Evolutionary conservation across 2,113 vertebrate genomes (phyloP).

Genomic region (Gallinago jamesoni): DNA sequence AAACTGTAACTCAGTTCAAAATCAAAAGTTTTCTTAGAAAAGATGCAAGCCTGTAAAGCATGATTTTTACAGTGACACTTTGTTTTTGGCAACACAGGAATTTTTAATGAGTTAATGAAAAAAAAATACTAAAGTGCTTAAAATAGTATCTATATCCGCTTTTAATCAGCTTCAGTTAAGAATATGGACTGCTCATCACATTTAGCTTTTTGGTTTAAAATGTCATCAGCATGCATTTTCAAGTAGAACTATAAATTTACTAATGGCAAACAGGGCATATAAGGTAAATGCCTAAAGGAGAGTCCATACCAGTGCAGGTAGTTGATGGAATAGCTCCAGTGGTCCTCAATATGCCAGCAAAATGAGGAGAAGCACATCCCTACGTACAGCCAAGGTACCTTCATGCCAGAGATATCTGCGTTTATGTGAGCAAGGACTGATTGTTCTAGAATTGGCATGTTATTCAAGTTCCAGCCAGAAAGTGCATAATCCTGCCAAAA

Average conservation of each 20-base stretch:
- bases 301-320: constrained; percentile 91
- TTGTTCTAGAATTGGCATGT: constrained; percentile 97
- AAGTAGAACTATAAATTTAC: background rate
- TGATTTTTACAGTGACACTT: background rate
- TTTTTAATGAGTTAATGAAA: background rate
- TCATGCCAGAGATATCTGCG: constrained; percentile 98
- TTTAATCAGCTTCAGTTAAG: background rate
- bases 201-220: background rate
- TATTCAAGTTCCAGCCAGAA: constrained; percentile 98
- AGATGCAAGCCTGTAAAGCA: background rate
- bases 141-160: background rate
- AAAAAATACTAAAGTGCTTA: background rate
- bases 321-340: constrained; percentile 99
- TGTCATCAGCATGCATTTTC: background rate
- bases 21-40: background rate
- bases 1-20: background rate
- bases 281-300: background rate
- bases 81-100: background rate
- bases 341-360: constrained; percentile 98
- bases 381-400: constrained; percentile 97
- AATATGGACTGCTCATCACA: background rate
- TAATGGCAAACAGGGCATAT: background rate
- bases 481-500: constrained; percentile 89
- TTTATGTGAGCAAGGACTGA: constrained; percentile 97
- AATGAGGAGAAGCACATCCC: constrained; percentile 99